Conservation (phyloP, 2,888 invertebrate genomes). For the Pammene aurita region DNA sequence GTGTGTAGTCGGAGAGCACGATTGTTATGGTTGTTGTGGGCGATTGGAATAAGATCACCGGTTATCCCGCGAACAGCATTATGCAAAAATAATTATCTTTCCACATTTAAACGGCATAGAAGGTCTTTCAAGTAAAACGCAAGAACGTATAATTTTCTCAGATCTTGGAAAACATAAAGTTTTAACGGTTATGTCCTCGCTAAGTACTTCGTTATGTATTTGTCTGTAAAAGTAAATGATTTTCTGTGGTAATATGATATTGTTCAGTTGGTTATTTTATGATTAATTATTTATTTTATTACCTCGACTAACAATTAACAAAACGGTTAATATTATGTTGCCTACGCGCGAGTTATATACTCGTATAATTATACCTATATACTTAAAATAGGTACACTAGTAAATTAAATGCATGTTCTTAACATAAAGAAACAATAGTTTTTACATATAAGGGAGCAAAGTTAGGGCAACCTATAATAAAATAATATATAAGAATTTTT, state of each 20-base stretch:
- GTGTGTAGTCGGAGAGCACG: not conserved
- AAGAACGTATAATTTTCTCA: constrained; percentile 38
- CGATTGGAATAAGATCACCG: constrained; percentile 43
- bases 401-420: not conserved
- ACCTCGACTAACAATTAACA: not conserved
- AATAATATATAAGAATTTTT: too few relatives aligned
- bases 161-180: constrained; percentile 32
- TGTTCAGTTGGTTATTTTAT: constrained; percentile 26
- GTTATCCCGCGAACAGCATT: constrained; percentile 54
- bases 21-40: not conserved
- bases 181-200: constrained; percentile 40
- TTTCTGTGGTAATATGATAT: constrained; percentile 17
- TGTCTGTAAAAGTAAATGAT: constrained; percentile 22
- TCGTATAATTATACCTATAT: too few relatives aligned
- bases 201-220: constrained; percentile 23
- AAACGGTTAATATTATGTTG: not conserved
- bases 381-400: not conserved
- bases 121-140: constrained; percentile 34
- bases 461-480: too few relatives aligned
- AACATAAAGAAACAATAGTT: too few relatives aligned
- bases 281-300: constrained; percentile 6
- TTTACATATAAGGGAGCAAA: too few relatives aligned
- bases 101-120: constrained; percentile 41
- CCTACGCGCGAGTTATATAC: not conserved
- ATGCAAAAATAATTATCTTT: constrained; percentile 60